Evolutionary conservation across 2,113 vertebrate species (phyloP).

Genomic region (Vulpes ferrilata): DNA sequence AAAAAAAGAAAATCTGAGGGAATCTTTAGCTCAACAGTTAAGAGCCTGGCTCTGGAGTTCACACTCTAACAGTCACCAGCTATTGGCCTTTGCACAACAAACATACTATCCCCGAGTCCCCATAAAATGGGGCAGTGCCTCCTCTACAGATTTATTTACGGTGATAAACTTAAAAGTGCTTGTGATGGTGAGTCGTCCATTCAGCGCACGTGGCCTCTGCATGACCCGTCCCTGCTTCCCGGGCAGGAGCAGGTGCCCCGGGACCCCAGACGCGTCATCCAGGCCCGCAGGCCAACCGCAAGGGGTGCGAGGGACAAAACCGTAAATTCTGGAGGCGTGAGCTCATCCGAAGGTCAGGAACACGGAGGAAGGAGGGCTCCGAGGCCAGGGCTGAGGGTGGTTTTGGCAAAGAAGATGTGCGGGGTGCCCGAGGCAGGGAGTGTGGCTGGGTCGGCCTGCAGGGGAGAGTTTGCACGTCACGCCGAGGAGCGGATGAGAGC

Average conservation of each 20-base stretch:
- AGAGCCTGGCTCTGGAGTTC: not conserved
- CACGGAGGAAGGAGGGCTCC: not conserved
- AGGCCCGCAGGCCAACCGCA: accelerated
- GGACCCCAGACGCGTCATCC: accelerated
- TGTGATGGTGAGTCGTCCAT: accelerated
- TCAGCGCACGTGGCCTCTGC: too few relatives aligned
- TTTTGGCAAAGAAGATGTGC: not conserved
- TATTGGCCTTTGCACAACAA: not conserved
- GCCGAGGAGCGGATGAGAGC: not conserved
- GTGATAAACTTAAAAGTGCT: not conserved
- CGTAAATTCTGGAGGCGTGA: not conserved
- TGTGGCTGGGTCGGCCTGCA: not conserved
- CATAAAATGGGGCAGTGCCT: not conserved
- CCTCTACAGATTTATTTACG: accelerated
- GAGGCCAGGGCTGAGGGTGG: not conserved
- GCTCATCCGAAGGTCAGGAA: not conserved
- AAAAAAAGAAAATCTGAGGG: not conserved
- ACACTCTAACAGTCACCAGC: accelerated
- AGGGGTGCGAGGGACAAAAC: too few relatives aligned
- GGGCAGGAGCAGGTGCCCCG: not conserved
- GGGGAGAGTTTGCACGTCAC: not conserved
- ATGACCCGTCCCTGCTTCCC: not conserved
- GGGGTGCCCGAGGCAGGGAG: not conserved
- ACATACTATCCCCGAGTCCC: not conserved
- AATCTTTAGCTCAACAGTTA: not conserved